Conservation (phyloP, 2,888 invertebrate genomes). For the Hoplodrina ambigua region DNA sequence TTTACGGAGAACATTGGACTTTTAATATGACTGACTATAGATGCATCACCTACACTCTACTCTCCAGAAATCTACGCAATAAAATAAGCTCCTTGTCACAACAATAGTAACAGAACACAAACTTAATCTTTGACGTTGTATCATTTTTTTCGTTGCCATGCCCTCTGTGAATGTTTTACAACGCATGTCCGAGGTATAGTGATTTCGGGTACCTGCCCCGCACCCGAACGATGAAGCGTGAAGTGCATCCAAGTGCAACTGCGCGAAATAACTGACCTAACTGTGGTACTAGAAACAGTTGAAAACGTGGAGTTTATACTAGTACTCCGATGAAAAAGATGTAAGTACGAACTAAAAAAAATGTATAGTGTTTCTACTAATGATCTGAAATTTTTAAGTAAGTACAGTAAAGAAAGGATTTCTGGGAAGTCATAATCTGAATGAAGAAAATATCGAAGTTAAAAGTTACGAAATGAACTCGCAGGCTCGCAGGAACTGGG, state of each 20-base stretch:
- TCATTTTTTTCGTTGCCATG: constrained; percentile 75
- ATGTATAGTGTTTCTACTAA: no score
- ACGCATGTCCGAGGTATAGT: constrained; percentile 75
- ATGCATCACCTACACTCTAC: no score
- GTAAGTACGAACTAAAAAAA: not conserved
- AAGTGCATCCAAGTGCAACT: constrained; percentile 50
- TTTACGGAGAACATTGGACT: no score
- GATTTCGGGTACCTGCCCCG: constrained; percentile 76
- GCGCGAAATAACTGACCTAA: constrained; percentile 54
- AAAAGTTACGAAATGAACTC: no score
- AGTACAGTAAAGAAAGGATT: no score
- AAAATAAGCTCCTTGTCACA: not conserved
- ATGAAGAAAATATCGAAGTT: no score
- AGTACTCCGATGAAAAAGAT: not conserved
- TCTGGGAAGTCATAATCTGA: no score
- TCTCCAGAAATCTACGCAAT: no score
- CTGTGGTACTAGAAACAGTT: constrained; percentile 6
- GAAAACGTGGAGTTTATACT: not conserved
- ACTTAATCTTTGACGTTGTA: constrained; percentile 67
- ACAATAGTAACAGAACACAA: not conserved
- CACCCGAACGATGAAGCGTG: constrained; percentile 63
- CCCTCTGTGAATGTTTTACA: constrained; percentile 76
- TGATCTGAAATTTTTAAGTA: no score
- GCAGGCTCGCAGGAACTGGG: no score
- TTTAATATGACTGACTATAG: no score